Evolutionary conservation across 2,797 vertebrate genomes (phyloP).

Genomic region (Labeo calbasu): DNA sequence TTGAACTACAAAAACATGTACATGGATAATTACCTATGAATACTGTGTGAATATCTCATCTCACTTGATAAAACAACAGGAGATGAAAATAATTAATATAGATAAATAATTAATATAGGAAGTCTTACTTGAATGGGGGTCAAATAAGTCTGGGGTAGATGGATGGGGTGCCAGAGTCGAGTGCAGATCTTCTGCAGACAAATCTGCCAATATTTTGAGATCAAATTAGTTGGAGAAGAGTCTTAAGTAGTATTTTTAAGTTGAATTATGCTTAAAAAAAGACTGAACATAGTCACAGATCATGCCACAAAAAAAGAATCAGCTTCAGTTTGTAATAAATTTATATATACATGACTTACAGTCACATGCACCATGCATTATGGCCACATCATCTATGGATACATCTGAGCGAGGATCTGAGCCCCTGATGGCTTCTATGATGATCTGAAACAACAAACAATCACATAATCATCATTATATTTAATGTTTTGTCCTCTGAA

Average conservation of each 20-base stretch:
- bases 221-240: not conserved
- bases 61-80: not conserved
- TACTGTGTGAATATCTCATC: not conserved
- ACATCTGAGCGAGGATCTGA: conserved; percentile 76
- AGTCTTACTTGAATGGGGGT: conserved; percentile 37
- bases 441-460: conserved; percentile 72
- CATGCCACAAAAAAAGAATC: not conserved
- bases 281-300: not conserved
- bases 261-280: not conserved
- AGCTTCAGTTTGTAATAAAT: not conserved
- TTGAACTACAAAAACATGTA: not conserved
- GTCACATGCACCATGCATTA: conserved; percentile 74
- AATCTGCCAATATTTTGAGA: conserved; percentile 19
- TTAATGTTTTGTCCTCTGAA: not conserved
- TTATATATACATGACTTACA: conserved; percentile 63
- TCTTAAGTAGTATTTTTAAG: not conserved
- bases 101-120: not conserved
- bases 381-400: conserved; percentile 82
- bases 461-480: not conserved
- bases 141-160: not conserved
- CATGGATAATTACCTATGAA: not conserved
- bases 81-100: not conserved
- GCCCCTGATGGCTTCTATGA: conserved; percentile 81
- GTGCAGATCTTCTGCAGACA: not conserved
- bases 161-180: not conserved